phyloP scores from a whole-genome alignment of 2,888 invertebrate genomes.

The Drosophila melanocephala region DNA sequence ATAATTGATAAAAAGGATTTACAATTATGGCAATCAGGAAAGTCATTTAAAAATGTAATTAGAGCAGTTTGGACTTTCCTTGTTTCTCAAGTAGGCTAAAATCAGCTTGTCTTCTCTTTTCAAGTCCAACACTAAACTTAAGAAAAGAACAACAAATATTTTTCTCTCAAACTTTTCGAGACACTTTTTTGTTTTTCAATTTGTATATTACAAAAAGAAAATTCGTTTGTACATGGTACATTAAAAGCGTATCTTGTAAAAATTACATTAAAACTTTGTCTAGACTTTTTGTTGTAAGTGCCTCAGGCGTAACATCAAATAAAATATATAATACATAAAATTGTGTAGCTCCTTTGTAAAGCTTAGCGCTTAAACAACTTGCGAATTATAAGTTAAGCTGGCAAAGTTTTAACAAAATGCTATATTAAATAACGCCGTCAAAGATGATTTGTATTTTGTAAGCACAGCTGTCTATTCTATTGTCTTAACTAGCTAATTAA shows the following conservation, averaged over 20 bases:
- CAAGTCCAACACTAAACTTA: not conserved
- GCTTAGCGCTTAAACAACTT: not conserved
- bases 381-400: not conserved
- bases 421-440: too few relatives aligned
- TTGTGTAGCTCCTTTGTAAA: not conserved
- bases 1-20: not conserved
- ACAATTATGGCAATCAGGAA: not conserved
- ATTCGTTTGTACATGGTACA: not conserved
- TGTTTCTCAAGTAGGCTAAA: not conserved
- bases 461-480: not conserved
- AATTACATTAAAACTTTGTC: slow-evolving; percentile 1
- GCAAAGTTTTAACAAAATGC: not conserved
- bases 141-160: not conserved
- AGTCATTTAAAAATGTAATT: not conserved
- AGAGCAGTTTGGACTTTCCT: not conserved
- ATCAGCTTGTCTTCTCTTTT: not conserved
- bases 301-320: not conserved
- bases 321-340: not conserved
- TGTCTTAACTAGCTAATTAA: slow-evolving; percentile 17
- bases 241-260: not conserved
- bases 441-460: not conserved
- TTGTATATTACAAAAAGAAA: not conserved
- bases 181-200: not conserved
- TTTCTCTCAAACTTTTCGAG: not conserved
- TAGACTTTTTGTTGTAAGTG: not conserved